Evolutionary conservation across 2,113 vertebrate genomes (phyloP).

Genomic region (Pomatostomus ruficeps): DNA sequence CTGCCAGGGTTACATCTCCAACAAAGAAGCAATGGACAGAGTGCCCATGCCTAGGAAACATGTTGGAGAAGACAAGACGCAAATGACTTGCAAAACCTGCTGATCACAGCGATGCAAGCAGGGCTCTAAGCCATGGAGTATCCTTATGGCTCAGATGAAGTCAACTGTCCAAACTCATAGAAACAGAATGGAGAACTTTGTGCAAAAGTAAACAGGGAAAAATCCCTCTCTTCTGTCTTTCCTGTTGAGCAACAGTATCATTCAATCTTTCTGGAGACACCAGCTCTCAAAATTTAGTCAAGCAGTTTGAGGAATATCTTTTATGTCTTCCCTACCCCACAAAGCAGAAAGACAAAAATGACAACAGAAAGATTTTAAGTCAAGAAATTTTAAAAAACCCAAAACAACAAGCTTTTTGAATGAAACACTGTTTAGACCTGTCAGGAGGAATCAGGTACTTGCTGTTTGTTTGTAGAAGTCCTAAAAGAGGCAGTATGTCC

Average conservation of each 20-base stretch:
- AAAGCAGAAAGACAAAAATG: neutral
- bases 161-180: neutral
- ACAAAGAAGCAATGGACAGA: neutral
- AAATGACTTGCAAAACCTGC: neutral
- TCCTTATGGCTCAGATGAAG: fast-evolving
- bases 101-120: neutral
- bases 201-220: neutral
- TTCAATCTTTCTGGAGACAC: neutral
- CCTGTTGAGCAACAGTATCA: neutral
- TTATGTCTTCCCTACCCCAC: neutral
- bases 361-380: neutral
- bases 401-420: neutral
- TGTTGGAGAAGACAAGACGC: neutral
- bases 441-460: neutral
- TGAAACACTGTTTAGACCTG: neutral
- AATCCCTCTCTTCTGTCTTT: neutral
- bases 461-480: neutral
- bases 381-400: neutral
- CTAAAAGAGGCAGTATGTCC: neutral
- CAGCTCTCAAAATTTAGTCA: neutral
- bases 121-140: neutral
- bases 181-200: neutral
- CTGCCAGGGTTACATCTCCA: neutral
- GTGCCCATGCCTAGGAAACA: fast-evolving
- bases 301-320: neutral